Percentiles rank a stretch among this genome's conserved stretches.
These are phyloP conservation scores for Oscarella lobularis DNA, from an alignment of 37 sponge, comb jelly and placozoan species.

Conservation along the genomic window DNA sequence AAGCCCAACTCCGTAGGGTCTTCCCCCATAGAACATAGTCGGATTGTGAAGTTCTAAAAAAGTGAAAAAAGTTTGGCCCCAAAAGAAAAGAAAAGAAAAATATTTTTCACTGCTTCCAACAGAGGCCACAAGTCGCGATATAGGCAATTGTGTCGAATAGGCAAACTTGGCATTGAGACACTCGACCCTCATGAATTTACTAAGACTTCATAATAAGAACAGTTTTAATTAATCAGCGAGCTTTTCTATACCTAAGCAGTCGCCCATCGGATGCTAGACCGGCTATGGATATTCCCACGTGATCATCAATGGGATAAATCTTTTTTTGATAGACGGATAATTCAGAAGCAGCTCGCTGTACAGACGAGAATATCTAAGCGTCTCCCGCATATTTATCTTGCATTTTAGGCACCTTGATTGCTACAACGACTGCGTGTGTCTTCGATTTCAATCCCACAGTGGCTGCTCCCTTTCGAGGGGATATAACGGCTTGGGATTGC, in stretches of 20 bases:
- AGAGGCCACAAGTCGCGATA: slow-evolving; percentile 74
- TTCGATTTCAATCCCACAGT: slow-evolving; percentile 83
- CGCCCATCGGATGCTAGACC: slow-evolving; percentile 87
- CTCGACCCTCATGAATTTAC: slow-evolving; percentile 96
- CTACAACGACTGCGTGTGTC: slow-evolving; percentile 82
- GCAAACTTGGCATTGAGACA: slow-evolving; percentile 77
- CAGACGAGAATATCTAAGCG: neutral
- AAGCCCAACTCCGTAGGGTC: slow-evolving; percentile 97
- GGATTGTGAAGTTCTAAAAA: slow-evolving; percentile 68
- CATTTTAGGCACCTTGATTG: slow-evolving; percentile 75
- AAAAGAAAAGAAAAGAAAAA: neutral
- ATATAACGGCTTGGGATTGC: no score
- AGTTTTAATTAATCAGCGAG: neutral
- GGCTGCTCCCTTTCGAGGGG: slow-evolving; percentile 90
- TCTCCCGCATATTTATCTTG: no score
- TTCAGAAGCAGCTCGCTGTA: slow-evolving; percentile 70
- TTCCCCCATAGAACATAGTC: slow-evolving; percentile 60
- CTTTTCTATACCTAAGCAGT: slow-evolving; percentile 36
- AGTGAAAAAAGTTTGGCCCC: neutral
- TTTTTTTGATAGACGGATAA: slow-evolving; percentile 92
- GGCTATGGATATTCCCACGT: slow-evolving; percentile 79
- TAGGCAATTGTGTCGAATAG: slow-evolving; percentile 45
- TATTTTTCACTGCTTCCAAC: slow-evolving; percentile 69
- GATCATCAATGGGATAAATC: slow-evolving; percentile 84
- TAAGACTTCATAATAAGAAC: slow-evolving; percentile 5